phyloP scores from a whole-genome alignment of 2,888 invertebrate genomes.

The Apamea anceps region DNA sequence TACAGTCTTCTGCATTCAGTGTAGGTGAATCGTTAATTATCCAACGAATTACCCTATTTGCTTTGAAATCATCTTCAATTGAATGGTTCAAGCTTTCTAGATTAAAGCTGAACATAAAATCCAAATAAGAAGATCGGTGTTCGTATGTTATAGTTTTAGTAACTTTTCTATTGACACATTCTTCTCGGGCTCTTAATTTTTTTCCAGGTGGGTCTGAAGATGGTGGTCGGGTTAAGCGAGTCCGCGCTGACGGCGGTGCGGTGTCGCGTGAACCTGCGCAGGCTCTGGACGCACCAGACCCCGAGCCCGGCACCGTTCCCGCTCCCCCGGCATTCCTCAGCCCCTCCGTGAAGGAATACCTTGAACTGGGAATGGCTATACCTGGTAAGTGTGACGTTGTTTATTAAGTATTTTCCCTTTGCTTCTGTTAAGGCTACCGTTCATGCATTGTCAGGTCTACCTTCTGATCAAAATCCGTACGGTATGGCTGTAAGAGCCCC shows the following conservation, averaged over 20 bases:
- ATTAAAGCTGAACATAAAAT: neutral
- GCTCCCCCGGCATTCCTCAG: constrained; percentile 95
- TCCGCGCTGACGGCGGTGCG: constrained; percentile 84
- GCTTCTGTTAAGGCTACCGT: neutral
- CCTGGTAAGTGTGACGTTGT: constrained; percentile 91
- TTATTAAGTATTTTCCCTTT: neutral
- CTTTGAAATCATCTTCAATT: neutral
- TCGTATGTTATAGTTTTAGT: neutral
- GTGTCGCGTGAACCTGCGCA: constrained; percentile 84
- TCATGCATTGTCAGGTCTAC: neutral
- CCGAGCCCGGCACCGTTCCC: constrained; percentile 86
- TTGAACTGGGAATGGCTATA: constrained; percentile 96
- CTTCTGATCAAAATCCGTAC: neutral
- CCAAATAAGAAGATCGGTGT: neutral
- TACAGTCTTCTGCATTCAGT: neutral
- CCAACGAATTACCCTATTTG: neutral
- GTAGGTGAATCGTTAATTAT: neutral
- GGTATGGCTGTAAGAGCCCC: neutral
- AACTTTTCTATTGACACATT: constrained; percentile 17
- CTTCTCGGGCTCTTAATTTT: constrained; percentile 17
- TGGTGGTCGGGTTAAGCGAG: constrained; percentile 91
- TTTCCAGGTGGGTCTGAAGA: constrained; percentile 91
- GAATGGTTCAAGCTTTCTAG: neutral
- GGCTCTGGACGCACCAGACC: constrained; percentile 87
- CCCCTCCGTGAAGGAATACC: constrained; percentile 95